Base-by-base conservation (phyloP, 2,797 vertebrate species). In the Scomberomorus guttatus region DNA sequence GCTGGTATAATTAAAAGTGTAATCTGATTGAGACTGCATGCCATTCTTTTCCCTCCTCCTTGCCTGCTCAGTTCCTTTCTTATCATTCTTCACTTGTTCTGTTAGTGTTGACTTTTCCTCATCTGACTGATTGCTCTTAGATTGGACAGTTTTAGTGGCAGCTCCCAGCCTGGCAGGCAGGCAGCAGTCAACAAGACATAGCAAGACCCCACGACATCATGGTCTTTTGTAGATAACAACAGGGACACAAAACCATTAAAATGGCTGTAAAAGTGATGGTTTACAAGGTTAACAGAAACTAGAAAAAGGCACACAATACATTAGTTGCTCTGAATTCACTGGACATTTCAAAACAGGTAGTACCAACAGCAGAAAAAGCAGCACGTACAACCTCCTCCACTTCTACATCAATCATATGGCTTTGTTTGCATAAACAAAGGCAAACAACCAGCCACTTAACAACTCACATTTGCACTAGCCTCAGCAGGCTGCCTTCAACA, bases 91-190 rank as follows among this genome's bases (percentile, higher is more conserved):
- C 17, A 60, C 64, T 73, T 69, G 29, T 80, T 71, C 24, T 52
- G 25, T 60, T 59, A 52, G 48, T 54, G 78, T 68, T 71, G 63
- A 83, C 70, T 65, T 85, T 39, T 55, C 32, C 60, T 32, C n/a
- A 61, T 57, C 71, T 70, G 75, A 37, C 29, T 71, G 27, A 73
- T 46, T 39, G 54, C 13, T 51, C 56, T 76, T 44, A 74, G 50
- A 60, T 6, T 64, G 60, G 72, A 70, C 56, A 71, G 51, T 75
- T 75, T 86, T 56, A 65, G 68, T 68, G 55, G 48, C 70, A 84
- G 79, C 61, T 73, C 29, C 54, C 22, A 79, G 63, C 39, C 34
- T 54, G 32, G 27, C 51, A 46, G 48, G 37, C 52, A 65, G 60
- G 32, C 57, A 77, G 58, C 52, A 46, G 15, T 77, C 65, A 62